Conservation (phyloP, 2,888 invertebrate genomes). For the Notodonta dromedarius region DNA sequence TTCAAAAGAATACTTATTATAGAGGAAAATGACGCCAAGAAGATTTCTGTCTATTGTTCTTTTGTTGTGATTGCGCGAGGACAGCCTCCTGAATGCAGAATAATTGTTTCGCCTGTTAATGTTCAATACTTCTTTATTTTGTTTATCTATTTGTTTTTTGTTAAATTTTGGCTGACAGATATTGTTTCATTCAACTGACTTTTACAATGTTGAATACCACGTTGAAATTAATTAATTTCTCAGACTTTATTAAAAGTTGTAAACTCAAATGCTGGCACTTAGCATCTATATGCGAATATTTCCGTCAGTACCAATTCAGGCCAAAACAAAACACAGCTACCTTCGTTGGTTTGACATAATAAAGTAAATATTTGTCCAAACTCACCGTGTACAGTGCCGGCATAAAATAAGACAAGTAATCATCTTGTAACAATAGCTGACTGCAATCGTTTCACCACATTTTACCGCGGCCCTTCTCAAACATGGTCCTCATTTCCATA, state of each 20-base stretch:
- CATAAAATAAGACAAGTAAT: background rate
- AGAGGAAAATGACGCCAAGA: constrained; percentile 45
- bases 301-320: too few species aligned
- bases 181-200: background rate
- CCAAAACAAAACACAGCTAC: too few species aligned
- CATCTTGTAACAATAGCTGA: too few species aligned
- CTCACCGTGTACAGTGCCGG: background rate
- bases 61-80: constrained; percentile 35
- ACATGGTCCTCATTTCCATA: background rate
- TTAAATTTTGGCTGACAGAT: background rate
- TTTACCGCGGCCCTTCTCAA: background rate
- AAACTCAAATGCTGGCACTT: too few species aligned
- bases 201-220: too few species aligned
- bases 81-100: constrained; percentile 42
- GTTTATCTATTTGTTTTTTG: background rate
- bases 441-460: background rate
- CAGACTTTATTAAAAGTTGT: too few species aligned
- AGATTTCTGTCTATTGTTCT: constrained; percentile 42
- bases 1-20: constrained; percentile 57
- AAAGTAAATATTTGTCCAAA: too few species aligned
- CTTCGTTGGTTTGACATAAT: too few species aligned
- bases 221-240: too few species aligned
- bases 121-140: constrained; percentile 17
- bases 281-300: too few species aligned
- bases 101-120: constrained; percentile 38